Evolutionary conservation across 2,888 invertebrate genomes (phyloP).

Genomic region (Halictus ligatus): DNA sequence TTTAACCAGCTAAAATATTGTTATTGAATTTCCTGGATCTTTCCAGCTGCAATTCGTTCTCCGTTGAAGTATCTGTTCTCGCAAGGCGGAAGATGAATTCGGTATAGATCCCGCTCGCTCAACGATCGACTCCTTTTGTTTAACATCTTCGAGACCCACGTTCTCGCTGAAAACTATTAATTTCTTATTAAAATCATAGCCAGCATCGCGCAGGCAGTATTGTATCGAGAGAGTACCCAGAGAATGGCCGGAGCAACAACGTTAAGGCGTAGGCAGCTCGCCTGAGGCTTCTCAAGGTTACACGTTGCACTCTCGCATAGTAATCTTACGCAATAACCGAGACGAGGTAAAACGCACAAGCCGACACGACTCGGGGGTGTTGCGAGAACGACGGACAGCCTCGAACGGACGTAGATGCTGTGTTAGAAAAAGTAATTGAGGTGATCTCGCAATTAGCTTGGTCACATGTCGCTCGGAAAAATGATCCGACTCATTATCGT

Average conservation of each 20-base stretch:
- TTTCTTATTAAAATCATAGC: not conserved
- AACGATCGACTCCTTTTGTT: not conserved
- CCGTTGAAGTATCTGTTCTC: not conserved
- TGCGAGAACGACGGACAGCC: slow-evolving; percentile 10
- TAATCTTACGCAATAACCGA: slow-evolving; percentile 71
- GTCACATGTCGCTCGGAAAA: not conserved
- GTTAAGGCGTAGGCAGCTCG: slow-evolving; percentile 49
- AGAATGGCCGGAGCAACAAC: slow-evolving; percentile 35
- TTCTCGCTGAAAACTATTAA: not conserved
- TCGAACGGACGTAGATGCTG: slow-evolving; percentile 8
- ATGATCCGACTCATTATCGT: not conserved
- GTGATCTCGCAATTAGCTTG: not conserved
- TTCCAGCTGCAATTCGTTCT: not conserved
- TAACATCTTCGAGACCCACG: not conserved
- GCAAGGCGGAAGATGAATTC: not conserved
- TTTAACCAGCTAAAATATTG: not conserved
- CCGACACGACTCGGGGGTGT: slow-evolving; percentile 12
- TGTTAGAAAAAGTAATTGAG: not conserved
- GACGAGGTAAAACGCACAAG: slow-evolving; percentile 17
- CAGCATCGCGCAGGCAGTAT: slow-evolving; percentile 12
- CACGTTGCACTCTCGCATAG: slow-evolving; percentile 58
- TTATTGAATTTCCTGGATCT: not conserved
- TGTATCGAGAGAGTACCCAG: not conserved
- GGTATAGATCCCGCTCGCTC: not conserved
- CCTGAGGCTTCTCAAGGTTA: slow-evolving; percentile 70